Base-by-base conservation (phyloP, 1,140 invertebrate species). In the Bombus waltoni region DNA sequence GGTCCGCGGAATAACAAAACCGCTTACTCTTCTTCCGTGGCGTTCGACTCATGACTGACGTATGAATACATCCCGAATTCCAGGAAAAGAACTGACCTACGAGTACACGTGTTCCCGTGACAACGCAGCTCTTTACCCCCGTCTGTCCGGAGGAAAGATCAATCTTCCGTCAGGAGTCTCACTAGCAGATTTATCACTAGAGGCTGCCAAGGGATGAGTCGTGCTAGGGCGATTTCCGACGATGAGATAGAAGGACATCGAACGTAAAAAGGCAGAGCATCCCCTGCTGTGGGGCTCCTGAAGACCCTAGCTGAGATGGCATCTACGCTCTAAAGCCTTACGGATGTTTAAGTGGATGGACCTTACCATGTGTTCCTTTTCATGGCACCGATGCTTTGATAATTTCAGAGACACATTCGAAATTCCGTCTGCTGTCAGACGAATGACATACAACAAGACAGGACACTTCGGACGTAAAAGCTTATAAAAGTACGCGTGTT, bases 151-250 rank as follows among this genome's bases (percentile, higher is more conserved):
- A 5, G 71, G 59, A 81, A 82, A 76, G 89, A 90, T 90, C 89
- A 85, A 90, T 90, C 88, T 85, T 79, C 59, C 32, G 44, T 40
- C 66, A 71, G 42, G 70, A 85, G 42, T 71, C 85, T 81, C 57
- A 32, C 62, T 78, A 88, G 87, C 73, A 81, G 82, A 93, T 93
- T 93, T 92, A 93, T 92, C 91, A 92, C 88, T 84, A 72, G 11
- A 71, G 78, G 1, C 47, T 82, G 74, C 72, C 78, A 47, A 71
- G 75, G 76, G 86, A 89, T 75, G 76, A 86, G 57, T 44, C 75
- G 88, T 83, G 86, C 65, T 76, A 22, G 87, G 68, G 70, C n/a
- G 35, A 80, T 70, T 40, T 4, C 38, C 8, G 11, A 44, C 57
- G 6, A 25, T 28, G 32, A 59, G 70, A 65, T 66, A n/a, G 65